Evolutionary conservation across 2,888 invertebrate species (phyloP).

Genomic region (Eustalomyia histrio): DNA sequence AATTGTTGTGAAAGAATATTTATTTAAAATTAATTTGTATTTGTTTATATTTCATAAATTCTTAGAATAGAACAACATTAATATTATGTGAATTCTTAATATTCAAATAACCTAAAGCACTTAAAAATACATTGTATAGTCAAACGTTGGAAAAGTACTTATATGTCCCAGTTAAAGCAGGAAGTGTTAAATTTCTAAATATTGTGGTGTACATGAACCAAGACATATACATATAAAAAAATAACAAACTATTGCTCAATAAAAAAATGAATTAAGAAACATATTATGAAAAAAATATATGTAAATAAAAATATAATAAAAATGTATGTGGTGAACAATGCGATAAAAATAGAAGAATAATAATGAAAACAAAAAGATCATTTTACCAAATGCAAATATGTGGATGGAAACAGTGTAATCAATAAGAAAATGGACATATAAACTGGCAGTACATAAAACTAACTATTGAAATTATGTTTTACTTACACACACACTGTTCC

Average conservation of each 20-base stretch:
- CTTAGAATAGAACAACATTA: conserved; percentile 34
- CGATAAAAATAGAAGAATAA: background rate
- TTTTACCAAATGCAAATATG: conserved; percentile 1
- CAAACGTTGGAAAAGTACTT: background rate
- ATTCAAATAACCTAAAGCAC: conserved; percentile 29
- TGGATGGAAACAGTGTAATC: background rate
- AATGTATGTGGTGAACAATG: background rate
- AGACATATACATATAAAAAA: too few relatives aligned
- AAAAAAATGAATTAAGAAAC: background rate
- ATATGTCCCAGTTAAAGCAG: conserved; percentile 29
- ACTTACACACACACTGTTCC: too few relatives aligned
- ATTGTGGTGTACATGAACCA: conserved; percentile 10
- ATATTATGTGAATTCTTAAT: conserved; percentile 21
- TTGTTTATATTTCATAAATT: conserved; percentile 56
- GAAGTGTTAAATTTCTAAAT: conserved; percentile 55
- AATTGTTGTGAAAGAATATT: background rate
- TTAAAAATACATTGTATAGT: conserved; percentile 32
- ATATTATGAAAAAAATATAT: background rate
- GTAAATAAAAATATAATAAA: background rate
- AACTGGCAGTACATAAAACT: background rate
- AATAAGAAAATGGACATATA: background rate
- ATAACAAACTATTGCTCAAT: conserved; percentile 31
- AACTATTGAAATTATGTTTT: too few relatives aligned
- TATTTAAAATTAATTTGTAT: background rate
- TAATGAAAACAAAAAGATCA: conserved; percentile 2